Evolutionary conservation across 2,113 vertebrate genomes (phyloP).

Genomic region (Turdus rufiventris): DNA sequence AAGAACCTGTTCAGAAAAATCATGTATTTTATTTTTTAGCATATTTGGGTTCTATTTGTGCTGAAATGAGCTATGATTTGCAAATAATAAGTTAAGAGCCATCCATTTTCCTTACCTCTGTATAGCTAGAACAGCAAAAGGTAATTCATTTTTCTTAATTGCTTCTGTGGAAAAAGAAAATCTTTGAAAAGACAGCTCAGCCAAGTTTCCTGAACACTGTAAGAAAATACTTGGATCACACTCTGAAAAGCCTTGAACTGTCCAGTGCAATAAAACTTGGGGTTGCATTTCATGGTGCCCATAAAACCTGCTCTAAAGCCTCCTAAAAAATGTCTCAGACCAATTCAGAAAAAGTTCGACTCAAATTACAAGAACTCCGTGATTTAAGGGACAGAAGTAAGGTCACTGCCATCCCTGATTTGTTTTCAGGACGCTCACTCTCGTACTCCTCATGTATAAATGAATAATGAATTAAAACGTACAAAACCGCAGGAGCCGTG

Average conservation of each 20-base stretch:
- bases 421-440: background rate
- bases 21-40: conserved; percentile 65
- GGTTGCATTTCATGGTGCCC: conserved; percentile 22
- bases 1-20: conserved; percentile 55
- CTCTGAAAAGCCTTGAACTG: conserved; percentile 49
- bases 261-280: conserved; percentile 52
- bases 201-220: conserved; percentile 42
- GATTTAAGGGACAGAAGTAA: conserved; percentile 7
- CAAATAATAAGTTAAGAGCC: conserved; percentile 56
- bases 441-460: background rate
- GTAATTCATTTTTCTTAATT: conserved; percentile 62
- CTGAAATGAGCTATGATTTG: conserved; percentile 64
- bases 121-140: conserved; percentile 52
- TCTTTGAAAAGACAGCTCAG: conserved; percentile 48
- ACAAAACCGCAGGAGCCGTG: background rate
- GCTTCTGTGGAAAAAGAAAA: conserved; percentile 58
- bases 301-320: conserved; percentile 14
- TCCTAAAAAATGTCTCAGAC: conserved; percentile 29
- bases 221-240: conserved; percentile 48
- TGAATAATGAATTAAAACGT: background rate
- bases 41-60: conserved; percentile 51
- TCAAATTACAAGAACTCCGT: conserved; percentile 26
- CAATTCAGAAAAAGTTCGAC: conserved; percentile 34
- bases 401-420: background rate
- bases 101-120: conserved; percentile 12